Evolutionary conservation across 2,888 invertebrate species (phyloP), one percentile per base, ranked within the genome.

Genomic region (Athalia rosae): DNA sequence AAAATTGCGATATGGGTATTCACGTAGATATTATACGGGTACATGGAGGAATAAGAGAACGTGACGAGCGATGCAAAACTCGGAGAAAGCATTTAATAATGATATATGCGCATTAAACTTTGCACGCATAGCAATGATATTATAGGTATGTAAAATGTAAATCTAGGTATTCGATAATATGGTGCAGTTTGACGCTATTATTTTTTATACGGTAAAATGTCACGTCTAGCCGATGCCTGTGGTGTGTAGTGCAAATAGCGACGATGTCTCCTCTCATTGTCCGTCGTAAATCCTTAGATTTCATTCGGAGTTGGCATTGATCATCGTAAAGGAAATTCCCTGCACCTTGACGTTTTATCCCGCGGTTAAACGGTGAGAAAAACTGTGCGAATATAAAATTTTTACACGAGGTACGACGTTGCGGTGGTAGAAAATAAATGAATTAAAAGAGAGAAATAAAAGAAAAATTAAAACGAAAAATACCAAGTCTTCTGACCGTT

Each of bases 171-270:
- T 28, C 28, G 28, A 28, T 28, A 28, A 28, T 28, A 28, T 2
- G 28, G 28, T 28, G 28, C 28, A 28, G 28, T 48, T 50, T 28
- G 28, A 43, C 62, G 28, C 15, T 67, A 28, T 50, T 48, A 53
- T 59, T n/a, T 63, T 50, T 67, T 67, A 28, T 67, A 48, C 50
- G 41, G 5, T 50, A 50, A 53, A 67, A 67, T 67, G 67, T 67
- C 67, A 67, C 28, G 67, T 28, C 28, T 28, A 28, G 28, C n/a
- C n/a, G n/a, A n/a, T n/a, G n/a, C n/a, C n/a, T 28, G n/a, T 28
- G 28, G 28, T 0, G 28, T 2, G 28, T 28, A 48, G n/a, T 66
- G 5, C 11, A 47, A 63, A n/a, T n/a, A 47, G 7, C 0, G 45
- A 15, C 64, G 45, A 64, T 64, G 41, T 67, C 67, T 67, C 50